Evolutionary conservation across 23 tunicate species (phyloP).

Genomic region (Trididemnum clinides): DNA sequence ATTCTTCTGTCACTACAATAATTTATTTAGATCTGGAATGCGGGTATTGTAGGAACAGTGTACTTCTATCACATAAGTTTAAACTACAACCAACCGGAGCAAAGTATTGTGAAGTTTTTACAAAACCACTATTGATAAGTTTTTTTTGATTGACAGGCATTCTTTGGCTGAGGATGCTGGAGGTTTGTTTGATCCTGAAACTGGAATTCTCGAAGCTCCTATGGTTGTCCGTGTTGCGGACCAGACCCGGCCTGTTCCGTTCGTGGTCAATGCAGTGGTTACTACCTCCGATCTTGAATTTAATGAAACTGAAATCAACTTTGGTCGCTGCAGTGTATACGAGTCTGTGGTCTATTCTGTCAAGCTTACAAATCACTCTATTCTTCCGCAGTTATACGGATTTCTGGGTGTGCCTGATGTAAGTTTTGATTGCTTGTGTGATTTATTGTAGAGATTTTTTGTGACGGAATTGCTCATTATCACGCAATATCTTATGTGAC

Average conservation of each 20-base stretch:
- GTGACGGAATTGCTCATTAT: too few species aligned
- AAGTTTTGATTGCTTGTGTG: too few species aligned
- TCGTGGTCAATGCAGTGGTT: slow-evolving; percentile 77
- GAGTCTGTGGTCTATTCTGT: slow-evolving; percentile 72
- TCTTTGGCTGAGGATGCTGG: slow-evolving; percentile 74
- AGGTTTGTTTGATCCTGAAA: slow-evolving; percentile 76
- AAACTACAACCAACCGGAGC: too few species aligned
- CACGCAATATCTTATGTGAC: too few species aligned
- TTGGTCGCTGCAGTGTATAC: slow-evolving; percentile 81
- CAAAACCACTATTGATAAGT: too few species aligned
- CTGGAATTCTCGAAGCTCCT: slow-evolving; percentile 83
- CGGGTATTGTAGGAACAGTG: too few species aligned
- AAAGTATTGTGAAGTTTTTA: too few species aligned
- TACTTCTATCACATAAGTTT: too few species aligned
- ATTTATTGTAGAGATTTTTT: too few species aligned
- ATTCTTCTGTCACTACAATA: too few species aligned
- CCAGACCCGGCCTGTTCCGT: slow-evolving; percentile 87
- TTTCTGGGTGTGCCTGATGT: slow-evolving; percentile 85
- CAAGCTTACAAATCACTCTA: slow-evolving; percentile 72
- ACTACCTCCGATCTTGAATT: slow-evolving; percentile 85
- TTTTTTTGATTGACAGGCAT: too few species aligned
- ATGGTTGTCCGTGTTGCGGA: slow-evolving; percentile 84
- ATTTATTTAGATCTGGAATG: too few species aligned
- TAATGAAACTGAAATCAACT: slow-evolving; percentile 59
- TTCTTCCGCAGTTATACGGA: slow-evolving; percentile 85